Conservation (phyloP, 2,797 vertebrate genomes). For the Chaenodraco wilsoni region DNA sequence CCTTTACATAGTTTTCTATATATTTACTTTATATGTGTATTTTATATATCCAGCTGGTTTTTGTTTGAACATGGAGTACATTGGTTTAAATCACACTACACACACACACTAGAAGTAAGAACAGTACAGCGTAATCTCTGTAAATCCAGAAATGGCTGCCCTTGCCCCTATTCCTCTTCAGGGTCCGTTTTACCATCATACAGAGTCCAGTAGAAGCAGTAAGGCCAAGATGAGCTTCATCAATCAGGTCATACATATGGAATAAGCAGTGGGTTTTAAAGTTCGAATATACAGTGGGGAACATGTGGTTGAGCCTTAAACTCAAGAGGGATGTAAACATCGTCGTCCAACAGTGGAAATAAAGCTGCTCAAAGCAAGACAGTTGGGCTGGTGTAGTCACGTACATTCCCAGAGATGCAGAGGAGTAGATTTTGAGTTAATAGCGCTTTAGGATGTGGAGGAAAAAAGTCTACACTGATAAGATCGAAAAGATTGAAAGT, state of each 20-base stretch:
- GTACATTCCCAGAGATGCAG: slow-evolving; percentile 8
- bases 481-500: background rate
- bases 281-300: background rate
- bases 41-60: slow-evolving; percentile 73
- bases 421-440: background rate
- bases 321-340: background rate
- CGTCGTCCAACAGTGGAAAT: background rate
- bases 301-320: background rate
- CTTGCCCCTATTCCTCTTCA: slow-evolving; percentile 5
- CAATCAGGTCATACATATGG: slow-evolving; percentile 18
- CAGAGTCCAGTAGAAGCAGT: slow-evolving; percentile 24
- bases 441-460: background rate
- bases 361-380: background rate
- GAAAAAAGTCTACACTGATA: background rate
- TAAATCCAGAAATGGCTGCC: slow-evolving; percentile 23
- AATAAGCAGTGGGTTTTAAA: slow-evolving; percentile 2
- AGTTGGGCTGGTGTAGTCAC: background rate
- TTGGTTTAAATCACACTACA: slow-evolving; percentile 43
- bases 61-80: slow-evolving; percentile 70
- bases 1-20: slow-evolving; percentile 68
- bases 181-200: background rate
- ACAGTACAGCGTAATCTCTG: slow-evolving; percentile 21
- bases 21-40: slow-evolving; percentile 56
- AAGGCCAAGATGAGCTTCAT: slow-evolving; percentile 53
- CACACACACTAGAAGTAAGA: slow-evolving; percentile 38